Evolutionary conservation across 2,797 vertebrate species (phyloP).

Genomic region (Enteromius radiatus): DNA sequence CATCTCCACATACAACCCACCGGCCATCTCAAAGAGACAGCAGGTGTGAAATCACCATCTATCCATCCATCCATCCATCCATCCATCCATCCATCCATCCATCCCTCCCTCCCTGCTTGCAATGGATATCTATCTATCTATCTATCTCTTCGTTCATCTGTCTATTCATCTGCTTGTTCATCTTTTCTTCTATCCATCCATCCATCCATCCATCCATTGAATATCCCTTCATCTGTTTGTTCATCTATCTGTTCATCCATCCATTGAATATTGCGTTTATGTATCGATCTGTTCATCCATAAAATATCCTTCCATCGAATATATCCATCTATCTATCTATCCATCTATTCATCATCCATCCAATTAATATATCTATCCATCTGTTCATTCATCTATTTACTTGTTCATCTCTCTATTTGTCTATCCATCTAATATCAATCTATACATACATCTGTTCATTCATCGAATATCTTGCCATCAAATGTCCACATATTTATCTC

Average conservation of each 20-base stretch:
- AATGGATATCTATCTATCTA: not conserved
- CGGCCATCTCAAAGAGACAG: conserved; percentile 6
- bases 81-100: not conserved
- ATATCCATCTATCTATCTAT: fast-evolving
- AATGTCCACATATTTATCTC: not conserved
- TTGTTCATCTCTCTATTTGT: not conserved
- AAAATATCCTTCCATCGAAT: not conserved
- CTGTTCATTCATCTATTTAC: fast-evolving
- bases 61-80: not conserved
- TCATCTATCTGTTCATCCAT: fast-evolving
- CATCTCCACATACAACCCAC: conserved; percentile 5
- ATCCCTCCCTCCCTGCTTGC: not conserved
- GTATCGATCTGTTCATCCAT: no score
- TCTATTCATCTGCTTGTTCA: not conserved
- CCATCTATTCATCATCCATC: not conserved
- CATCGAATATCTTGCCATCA: not conserved
- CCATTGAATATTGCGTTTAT: not conserved
- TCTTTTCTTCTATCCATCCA: not conserved
- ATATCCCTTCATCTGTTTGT: not conserved
- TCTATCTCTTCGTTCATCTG: no score
- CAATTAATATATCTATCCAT: no score
- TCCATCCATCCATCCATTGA: not conserved
- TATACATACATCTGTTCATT: not conserved
- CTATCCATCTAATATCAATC: not conserved
- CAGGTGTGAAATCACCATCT: not conserved